phyloP scores from a whole-genome alignment of 2,888 invertebrate species.

The Philaethria dido region DNA sequence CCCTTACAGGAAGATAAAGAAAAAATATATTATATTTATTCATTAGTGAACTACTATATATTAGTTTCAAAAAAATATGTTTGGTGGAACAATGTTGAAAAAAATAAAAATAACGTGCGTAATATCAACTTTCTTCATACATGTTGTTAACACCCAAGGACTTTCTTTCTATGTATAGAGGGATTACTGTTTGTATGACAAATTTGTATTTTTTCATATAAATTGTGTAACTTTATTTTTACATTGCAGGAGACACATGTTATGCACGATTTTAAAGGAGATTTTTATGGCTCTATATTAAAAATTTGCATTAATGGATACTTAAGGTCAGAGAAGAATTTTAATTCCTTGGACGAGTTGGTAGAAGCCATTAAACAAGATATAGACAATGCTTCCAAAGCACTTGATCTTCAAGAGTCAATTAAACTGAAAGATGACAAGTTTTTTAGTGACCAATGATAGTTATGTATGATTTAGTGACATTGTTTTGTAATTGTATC shows the following conservation, averaged over 20 bases:
- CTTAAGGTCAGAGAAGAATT: slow-evolving; percentile 93
- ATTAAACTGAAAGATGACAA: slow-evolving; percentile 73
- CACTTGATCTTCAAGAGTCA: slow-evolving; percentile 84
- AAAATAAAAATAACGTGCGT: too few species aligned
- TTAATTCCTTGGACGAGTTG: slow-evolving; percentile 89
- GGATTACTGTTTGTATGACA: too few species aligned
- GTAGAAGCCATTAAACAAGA: slow-evolving; percentile 91
- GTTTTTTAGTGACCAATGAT: slow-evolving; percentile 71
- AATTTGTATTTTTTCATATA: background rate
- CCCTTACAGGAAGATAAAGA: too few species aligned
- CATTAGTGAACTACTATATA: too few species aligned
- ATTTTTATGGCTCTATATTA: slow-evolving; percentile 93
- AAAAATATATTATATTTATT: too few species aligned
- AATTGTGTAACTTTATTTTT: background rate
- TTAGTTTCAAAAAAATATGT: too few species aligned
- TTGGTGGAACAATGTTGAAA: too few species aligned
- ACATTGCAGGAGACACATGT: slow-evolving; percentile 94
- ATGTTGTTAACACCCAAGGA: too few species aligned
- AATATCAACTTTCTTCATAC: too few species aligned
- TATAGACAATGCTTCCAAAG: slow-evolving; percentile 86
- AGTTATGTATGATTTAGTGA: background rate
- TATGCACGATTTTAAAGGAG: slow-evolving; percentile 90
- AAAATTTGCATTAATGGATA: slow-evolving; percentile 92
- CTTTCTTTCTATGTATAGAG: too few species aligned
- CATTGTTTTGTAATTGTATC: slow-evolving; percentile 5